phyloP scores from a whole-genome alignment of 2,113 vertebrate species.

The Leucopternis melanops region DNA sequence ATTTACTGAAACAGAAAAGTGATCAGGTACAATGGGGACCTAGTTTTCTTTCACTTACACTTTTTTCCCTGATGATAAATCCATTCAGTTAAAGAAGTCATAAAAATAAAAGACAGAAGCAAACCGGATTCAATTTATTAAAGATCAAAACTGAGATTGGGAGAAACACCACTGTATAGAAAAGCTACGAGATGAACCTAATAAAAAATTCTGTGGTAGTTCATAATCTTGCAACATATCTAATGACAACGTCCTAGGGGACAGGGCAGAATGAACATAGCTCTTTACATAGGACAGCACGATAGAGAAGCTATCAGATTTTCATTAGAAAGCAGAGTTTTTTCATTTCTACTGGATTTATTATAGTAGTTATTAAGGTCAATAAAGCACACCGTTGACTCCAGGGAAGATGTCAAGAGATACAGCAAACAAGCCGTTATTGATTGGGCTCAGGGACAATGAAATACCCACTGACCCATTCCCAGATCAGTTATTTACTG shows the following conservation, averaged over 20 bases:
- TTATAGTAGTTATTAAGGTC: constrained; percentile 14
- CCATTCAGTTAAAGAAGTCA: neutral
- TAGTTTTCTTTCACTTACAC: neutral
- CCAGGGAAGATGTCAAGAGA: neutral
- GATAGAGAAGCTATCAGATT: neutral
- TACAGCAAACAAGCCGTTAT: constrained; percentile 9
- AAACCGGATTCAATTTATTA: neutral
- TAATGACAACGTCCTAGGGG: neutral
- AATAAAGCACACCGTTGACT: neutral
- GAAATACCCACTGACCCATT: neutral
- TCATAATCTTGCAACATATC: neutral
- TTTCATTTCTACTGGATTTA: constrained; percentile 18
- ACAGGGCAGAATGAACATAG: neutral
- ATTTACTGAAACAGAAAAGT: neutral
- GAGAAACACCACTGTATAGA: neutral
- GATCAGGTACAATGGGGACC: neutral
- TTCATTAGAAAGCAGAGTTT: neutral
- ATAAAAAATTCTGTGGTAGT: neutral
- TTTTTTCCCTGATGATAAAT: neutral
- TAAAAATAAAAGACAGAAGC: neutral
- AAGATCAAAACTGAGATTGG: neutral
- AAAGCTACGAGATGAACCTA: neutral
- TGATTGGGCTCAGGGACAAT: constrained; percentile 22
- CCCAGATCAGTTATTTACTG: neutral
- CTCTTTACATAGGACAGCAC: neutral